Evolutionary conservation across 2,113 vertebrate genomes (phyloP), one percentile per base, ranked within the genome.

Genomic region (Gavialis gangeticus): DNA sequence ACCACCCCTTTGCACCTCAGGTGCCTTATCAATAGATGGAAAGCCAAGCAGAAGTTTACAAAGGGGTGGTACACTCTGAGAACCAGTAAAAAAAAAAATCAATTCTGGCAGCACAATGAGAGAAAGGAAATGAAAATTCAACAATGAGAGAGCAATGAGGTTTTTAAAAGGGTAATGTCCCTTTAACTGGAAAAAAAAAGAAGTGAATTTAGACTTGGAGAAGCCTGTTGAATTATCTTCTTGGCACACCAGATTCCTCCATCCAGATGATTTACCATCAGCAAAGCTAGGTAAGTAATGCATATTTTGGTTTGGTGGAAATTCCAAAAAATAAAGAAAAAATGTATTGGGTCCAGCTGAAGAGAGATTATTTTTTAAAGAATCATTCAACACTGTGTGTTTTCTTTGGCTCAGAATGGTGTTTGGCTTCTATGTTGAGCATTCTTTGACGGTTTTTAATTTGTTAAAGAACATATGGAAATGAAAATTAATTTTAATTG

Each of bases 41-140:
- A 92, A 67, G 85, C 34, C 54, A 54, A 28, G 54, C 57, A 37
- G 91, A 66, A 84, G 8, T 82, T 3, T 22, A 82, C 75, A 75
- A 76, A 77, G 64, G 25, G 24, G 37, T 25, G 25, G 78, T 64
- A 28, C 1, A 0, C 57, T 87, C 87, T 84, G 91, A 59, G 73
- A 95, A 87, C 81, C 82, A 80, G 75, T 90, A 27, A 84, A 79
- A 67, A 63, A 37, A 84, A 79, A 90, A 92, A 92, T 89, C 84
- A 91, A 55, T 85, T 89, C 63, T 94, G 87, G 63, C 87, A 94
- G 64, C 67, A 75, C 73, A 79, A 24, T 91, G 73, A 67, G 64
- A 73, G 79, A 83, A 94, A 95, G 91, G 60, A 82, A 94, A 92
- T 76, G 80, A 67, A 93, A 93, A 89, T 90, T 57, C 1, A 0